Conservation (phyloP, 2,797 vertebrate genomes). For the Sternarchorhynchus goeldii region DNA sequence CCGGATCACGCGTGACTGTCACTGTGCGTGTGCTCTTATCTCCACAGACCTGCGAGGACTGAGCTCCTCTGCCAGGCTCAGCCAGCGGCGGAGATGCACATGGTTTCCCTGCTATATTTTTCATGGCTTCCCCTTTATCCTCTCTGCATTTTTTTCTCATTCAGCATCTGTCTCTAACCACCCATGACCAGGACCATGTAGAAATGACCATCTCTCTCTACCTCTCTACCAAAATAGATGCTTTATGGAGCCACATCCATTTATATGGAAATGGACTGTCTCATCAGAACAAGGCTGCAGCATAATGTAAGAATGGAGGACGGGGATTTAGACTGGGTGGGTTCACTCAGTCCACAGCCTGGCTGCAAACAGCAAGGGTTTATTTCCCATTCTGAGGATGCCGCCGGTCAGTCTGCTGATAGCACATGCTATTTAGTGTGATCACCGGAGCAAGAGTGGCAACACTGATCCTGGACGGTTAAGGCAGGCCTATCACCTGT, state of each 20-base stretch:
- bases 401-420: constrained; percentile 71
- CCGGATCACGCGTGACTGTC: constrained; percentile 68
- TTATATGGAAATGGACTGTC: constrained; percentile 71
- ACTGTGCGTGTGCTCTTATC: constrained; percentile 62
- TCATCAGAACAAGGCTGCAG: constrained; percentile 64
- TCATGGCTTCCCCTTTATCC: constrained; percentile 44
- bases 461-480: constrained; percentile 70
- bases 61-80: constrained; percentile 52
- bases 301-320: constrained; percentile 54
- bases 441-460: constrained; percentile 59
- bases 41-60: constrained; percentile 46
- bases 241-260: constrained; percentile 68
- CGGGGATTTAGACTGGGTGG: constrained; percentile 24
- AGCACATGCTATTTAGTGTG: constrained; percentile 76
- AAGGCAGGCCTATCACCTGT: constrained; percentile 44
- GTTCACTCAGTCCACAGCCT: constrained; percentile 45
- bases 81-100: constrained; percentile 57
- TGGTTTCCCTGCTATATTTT: constrained; percentile 59
- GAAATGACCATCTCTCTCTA: not conserved
- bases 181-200: not conserved
- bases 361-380: constrained; percentile 58
- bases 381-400: constrained; percentile 62
- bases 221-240: constrained; percentile 39
- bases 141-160: not conserved
- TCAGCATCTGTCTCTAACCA: constrained; percentile 18